Evolutionary conservation across 37 sponge, comb jelly and placozoan species (phyloP).

Genomic region (Ianthella basta): DNA sequence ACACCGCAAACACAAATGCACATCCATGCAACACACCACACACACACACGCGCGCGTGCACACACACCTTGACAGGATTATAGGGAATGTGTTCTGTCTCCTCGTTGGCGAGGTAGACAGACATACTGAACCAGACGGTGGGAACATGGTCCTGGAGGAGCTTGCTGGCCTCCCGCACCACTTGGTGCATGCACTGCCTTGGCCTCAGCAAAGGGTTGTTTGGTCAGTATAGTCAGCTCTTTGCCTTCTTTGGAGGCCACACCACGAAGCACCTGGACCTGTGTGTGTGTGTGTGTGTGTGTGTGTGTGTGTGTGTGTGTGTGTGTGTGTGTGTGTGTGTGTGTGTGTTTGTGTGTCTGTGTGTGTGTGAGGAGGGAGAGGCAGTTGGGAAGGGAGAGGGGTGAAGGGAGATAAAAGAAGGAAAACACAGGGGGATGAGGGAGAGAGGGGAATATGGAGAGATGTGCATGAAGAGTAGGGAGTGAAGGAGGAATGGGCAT

Average conservation of each 20-base stretch:
- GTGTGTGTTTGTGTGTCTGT: too few relatives aligned
- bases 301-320: too few relatives aligned
- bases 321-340: too few relatives aligned
- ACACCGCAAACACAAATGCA: too few relatives aligned
- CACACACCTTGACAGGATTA: conserved; percentile 81
- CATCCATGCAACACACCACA: conserved; percentile 1
- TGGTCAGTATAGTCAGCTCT: conserved; percentile 40
- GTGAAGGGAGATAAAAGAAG: too few relatives aligned
- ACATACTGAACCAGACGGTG: conserved; percentile 51
- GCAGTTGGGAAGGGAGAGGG: not conserved
- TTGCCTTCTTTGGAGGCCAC: conserved; percentile 63
- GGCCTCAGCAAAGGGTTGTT: conserved; percentile 86
- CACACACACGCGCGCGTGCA: not conserved
- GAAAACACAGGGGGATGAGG: too few relatives aligned
- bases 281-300: not conserved
- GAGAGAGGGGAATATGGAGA: too few relatives aligned
- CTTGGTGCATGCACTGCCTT: conserved; percentile 80
- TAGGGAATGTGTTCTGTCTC: conserved; percentile 97
- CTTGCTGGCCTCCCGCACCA: conserved; percentile 54
- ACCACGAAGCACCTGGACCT: conserved; percentile 58
- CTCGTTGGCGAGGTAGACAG: conserved; percentile 90
- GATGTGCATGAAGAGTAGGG: too few relatives aligned
- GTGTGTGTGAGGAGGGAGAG: too few relatives aligned
- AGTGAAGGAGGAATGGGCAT: too few relatives aligned
- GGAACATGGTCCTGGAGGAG: conserved; percentile 67